Percentiles rank a stretch among this genome's conserved stretches.
phyloP scores from a whole-genome alignment of 2,888 invertebrate genomes.

The Endotricha flammealis region DNA sequence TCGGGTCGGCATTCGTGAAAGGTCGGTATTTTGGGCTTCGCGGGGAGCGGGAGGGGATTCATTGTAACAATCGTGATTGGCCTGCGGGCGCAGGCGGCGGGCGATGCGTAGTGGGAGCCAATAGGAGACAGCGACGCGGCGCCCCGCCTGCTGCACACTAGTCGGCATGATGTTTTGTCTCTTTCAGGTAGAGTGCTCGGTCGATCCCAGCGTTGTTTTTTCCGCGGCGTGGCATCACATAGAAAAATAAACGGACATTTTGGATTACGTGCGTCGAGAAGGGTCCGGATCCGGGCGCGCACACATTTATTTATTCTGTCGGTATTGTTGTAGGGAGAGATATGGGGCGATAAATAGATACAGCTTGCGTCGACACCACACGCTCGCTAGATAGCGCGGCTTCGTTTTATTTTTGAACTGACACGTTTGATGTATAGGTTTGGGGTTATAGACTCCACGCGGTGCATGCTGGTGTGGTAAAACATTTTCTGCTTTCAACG shows the following conservation, averaged over 20 bases:
- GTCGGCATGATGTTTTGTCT: conserved; percentile 43
- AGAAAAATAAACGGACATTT: conserved; percentile 77
- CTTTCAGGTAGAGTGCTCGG: conserved; percentile 46
- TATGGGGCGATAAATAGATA: conserved; percentile 67
- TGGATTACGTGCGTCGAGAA: conserved; percentile 61
- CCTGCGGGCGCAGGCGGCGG: conserved; percentile 53
- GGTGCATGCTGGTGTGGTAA: too few species aligned
- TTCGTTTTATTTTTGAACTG: conserved; percentile 35
- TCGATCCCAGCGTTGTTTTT: conserved; percentile 64
- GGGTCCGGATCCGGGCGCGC: conserved; percentile 69
- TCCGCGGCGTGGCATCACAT: conserved; percentile 55
- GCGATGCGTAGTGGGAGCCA: conserved; percentile 48
- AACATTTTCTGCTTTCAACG: too few species aligned
- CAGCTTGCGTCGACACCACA: conserved; percentile 48
- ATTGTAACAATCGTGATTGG: conserved; percentile 46
- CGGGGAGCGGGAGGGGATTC: conserved; percentile 58
- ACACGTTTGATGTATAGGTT: conserved; percentile 36
- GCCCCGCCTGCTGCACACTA: conserved; percentile 54
- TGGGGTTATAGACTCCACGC: conserved; percentile 3
- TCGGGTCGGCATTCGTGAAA: conserved; percentile 74
- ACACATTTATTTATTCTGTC: conserved; percentile 66
- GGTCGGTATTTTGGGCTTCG: conserved; percentile 64
- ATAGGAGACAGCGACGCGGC: conserved; percentile 45
- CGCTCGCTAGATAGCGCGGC: conserved; percentile 28
- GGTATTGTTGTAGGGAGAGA: conserved; percentile 61